Base-by-base conservation (phyloP, 1,140 invertebrate species). In the Trigoniulus corallinus region DNA sequence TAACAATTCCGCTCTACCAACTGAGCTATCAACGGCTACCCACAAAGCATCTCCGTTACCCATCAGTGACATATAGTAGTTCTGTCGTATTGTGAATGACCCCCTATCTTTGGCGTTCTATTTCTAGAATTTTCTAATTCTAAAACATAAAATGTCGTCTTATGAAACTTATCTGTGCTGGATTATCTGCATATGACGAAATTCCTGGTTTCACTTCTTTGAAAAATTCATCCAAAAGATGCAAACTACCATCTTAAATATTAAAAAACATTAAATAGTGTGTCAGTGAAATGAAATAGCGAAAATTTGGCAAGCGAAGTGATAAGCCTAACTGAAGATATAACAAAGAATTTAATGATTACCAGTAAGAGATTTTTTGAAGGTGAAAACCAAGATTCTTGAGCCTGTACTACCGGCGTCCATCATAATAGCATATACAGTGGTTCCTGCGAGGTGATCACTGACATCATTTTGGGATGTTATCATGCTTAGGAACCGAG, bases 391-490 rank as follows among this genome's bases (percentile, higher is more conserved):
- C 56, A 93, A 72, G 12, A 96, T 77, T 52, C 93, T 75, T 44
- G 88, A 88, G 0, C 92, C 94, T 0, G 94, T 97, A 22, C 88
- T 93, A 13, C 93, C 93, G 1, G 91, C 92, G 71, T 98, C 93
- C 52, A 97, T 87, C 41, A 97, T 80, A n/a, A 93, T 82, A 0
- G 86, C 87, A 71, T 92, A 82, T 50, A 85, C 7, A 7, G 7
- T 20, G 4, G 7, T 4, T 44, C 24, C 42, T 7, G 4, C 15
- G 7, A 7, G 29, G 15, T 34, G 29, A 15, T 34, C 29, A 7
- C 15, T 7, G 29, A 34, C 29, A 15, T 34, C 15, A 34, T 34
- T 34, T 34, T 15, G 7, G 29, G 29, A 34, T 7, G 29, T 34
- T 7, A 34, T 15, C 7, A 15, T 34, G 15, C 29, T 34, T 7